Conservation (phyloP, 2,797 vertebrate species). For the Peromyscus nudipes region DNA sequence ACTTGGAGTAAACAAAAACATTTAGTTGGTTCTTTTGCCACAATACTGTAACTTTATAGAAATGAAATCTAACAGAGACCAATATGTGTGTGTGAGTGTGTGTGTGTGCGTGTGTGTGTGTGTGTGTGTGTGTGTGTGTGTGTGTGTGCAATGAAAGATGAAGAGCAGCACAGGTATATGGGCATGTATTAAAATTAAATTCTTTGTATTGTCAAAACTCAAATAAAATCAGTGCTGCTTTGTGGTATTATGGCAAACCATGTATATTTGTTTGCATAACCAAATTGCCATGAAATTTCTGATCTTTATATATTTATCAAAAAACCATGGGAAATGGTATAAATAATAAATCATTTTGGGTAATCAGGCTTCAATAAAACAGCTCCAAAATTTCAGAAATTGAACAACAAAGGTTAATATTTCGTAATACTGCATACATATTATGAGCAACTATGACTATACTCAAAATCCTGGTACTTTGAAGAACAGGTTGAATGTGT, state of each 20-base stretch:
- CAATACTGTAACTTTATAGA: neutral
- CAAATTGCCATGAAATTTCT: neutral
- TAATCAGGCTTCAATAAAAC: neutral
- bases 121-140: neutral
- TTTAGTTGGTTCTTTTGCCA: neutral
- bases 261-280: neutral
- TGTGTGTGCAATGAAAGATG: neutral
- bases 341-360: neutral
- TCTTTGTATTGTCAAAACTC: neutral
- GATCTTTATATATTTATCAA: neutral
- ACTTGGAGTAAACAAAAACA: neutral
- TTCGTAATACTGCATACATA: neutral
- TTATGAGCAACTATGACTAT: neutral
- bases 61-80: neutral
- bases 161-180: neutral
- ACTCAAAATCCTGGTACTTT: neutral
- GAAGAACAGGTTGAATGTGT: neutral
- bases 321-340: neutral
- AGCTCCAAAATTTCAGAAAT: neutral
- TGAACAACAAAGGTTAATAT: neutral
- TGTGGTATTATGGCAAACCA: neutral
- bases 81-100: neutral
- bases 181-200: neutral
- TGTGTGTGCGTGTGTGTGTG: neutral
- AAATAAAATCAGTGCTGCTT: neutral